Percentiles rank a stretch among this genome's conserved stretches.
phyloP scores from a whole-genome alignment of 92 coral and sea anemone species.

The Hydrozoanthus gracilis region DNA sequence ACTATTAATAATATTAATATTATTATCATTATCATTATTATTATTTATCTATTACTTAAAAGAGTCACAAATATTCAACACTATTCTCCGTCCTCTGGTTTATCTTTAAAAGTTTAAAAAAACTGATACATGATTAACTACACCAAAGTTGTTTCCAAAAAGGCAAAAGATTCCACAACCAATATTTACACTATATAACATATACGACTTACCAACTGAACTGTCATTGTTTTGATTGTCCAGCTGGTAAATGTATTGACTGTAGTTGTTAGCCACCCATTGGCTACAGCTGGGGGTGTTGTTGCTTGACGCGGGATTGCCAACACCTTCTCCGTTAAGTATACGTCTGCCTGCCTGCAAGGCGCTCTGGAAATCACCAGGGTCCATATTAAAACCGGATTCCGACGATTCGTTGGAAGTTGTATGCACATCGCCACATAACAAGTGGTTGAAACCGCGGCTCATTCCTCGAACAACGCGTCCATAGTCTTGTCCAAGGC shows the following conservation, averaged over 20 bases:
- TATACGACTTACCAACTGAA: conserved; percentile 4
- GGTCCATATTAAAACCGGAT: background rate
- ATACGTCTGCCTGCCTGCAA: background rate
- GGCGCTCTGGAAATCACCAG: background rate
- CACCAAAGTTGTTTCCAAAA: background rate
- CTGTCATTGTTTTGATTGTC: conserved; percentile 2
- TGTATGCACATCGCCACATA: conserved; percentile 33
- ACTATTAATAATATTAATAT: too few relatives aligned
- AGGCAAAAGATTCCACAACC: background rate
- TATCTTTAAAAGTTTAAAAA: too few relatives aligned
- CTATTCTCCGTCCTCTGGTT: too few relatives aligned
- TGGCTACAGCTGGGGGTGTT: background rate
- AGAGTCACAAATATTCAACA: too few relatives aligned
- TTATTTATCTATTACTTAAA: too few relatives aligned
- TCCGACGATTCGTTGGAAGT: conserved; percentile 1
- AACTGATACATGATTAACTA: too few relatives aligned
- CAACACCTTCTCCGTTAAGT: background rate
- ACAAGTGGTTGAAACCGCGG: conserved; percentile 1
- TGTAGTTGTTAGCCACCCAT: background rate
- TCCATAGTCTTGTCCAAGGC: conserved; percentile 15
- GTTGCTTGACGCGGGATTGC: background rate
- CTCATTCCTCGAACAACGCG: conserved; percentile 36
- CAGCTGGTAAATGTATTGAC: conserved; percentile 5
- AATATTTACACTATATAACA: background rate
- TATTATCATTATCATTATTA: too few relatives aligned